These are phyloP conservation scores for Pediacus dermestoides DNA, from an alignment of 2,888 invertebrate genomes.

Conservation along the genomic window DNA sequence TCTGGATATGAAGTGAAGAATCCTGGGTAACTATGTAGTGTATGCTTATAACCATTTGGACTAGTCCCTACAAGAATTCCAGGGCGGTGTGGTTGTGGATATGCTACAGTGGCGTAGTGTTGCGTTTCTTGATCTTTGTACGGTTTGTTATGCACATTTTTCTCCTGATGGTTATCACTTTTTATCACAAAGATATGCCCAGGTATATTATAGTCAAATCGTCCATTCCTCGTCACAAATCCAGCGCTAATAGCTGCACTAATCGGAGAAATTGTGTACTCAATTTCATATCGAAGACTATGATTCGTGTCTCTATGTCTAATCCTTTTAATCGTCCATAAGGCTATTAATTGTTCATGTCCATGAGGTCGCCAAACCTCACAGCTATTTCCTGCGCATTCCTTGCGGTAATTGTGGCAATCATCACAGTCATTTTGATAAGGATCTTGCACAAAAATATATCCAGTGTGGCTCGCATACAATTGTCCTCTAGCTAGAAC, in stretches of 20 bases:
- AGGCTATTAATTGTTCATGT: constrained; percentile 53
- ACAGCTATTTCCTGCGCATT: constrained; percentile 23
- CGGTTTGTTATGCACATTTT: constrained; percentile 1
- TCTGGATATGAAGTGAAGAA: constrained; percentile 23
- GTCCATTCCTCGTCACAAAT: constrained; percentile 46
- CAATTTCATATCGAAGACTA: constrained; percentile 60
- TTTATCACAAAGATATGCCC: constrained; percentile 64
- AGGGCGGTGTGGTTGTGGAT: constrained; percentile 13
- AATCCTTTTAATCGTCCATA: constrained; percentile 68
- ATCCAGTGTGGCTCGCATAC: constrained; percentile 53
- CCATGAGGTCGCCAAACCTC: constrained; percentile 32
- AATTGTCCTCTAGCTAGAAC: constrained; percentile 63
- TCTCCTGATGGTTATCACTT: constrained; percentile 22
- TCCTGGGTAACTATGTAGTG: constrained; percentile 35
- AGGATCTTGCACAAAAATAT: constrained; percentile 53
- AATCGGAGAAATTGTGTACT: constrained; percentile 63
- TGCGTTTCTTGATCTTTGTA: constrained; percentile 18
- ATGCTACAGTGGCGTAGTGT: constrained; percentile 21
- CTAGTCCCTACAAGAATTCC: constrained; percentile 27
- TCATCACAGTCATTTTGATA: constrained; percentile 51
- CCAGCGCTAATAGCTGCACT: constrained; percentile 42
- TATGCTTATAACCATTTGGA: constrained; percentile 34
- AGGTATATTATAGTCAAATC: constrained; percentile 52
- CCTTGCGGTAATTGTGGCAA: constrained; percentile 40
- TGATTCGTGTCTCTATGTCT: constrained; percentile 58